Percentiles rank a stretch among this genome's conserved stretches.
Conservation (phyloP, 2,113 vertebrate genomes). For the Pholis gunnellus region DNA sequence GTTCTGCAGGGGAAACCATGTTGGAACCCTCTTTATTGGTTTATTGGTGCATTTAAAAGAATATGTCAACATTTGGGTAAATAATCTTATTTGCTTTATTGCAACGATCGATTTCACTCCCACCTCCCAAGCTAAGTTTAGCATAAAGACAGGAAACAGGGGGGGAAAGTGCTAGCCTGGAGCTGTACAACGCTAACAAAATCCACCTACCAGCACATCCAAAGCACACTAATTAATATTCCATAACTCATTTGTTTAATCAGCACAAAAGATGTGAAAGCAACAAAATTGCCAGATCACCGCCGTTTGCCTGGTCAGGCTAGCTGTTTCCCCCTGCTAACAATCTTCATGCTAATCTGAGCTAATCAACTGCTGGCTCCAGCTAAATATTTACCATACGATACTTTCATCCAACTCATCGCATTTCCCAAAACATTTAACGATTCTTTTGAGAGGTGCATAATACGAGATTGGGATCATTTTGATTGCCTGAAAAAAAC, state of each 20-base stretch:
- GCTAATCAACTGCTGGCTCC: not conserved
- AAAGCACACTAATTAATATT: not conserved
- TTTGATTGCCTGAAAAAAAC: not conserved
- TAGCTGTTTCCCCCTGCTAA: not conserved
- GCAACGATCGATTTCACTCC: not conserved
- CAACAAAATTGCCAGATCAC: not conserved
- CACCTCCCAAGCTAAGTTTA: not conserved
- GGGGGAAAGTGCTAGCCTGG: not conserved
- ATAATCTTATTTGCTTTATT: not conserved
- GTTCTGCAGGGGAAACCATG: not conserved
- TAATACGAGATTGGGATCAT: not conserved
- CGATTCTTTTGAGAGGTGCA: not conserved
- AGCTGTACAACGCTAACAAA: not conserved
- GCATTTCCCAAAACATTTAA: not conserved
- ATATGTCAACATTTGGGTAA: not conserved
- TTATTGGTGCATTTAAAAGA: not conserved
- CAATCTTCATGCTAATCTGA: not conserved
- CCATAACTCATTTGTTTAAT: not conserved
- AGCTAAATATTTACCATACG: not conserved
- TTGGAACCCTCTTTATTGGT: not conserved
- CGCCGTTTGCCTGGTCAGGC: no score
- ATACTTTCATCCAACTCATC: not conserved
- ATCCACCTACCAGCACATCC: not conserved
- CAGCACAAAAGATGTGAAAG: not conserved
- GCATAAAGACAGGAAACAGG: not conserved